Conservation (phyloP, 2,888 invertebrate species). For the Lasioglossum villosulum region DNA sequence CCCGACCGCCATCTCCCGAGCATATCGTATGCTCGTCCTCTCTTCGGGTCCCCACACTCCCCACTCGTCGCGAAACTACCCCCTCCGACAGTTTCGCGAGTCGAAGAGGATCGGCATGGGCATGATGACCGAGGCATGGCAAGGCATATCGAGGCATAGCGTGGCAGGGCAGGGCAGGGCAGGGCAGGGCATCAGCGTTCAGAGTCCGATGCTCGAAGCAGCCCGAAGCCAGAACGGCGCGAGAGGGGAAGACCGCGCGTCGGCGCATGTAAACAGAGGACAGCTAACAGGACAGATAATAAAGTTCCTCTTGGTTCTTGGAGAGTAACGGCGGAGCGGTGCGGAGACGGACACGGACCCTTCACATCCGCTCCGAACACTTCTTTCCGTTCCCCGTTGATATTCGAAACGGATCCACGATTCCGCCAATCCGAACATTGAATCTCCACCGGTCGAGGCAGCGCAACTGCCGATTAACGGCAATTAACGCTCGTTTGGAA, state of each 20-base stretch:
- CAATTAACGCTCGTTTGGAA: conserved; percentile 44
- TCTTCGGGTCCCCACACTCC: conserved; percentile 13
- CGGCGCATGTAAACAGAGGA: conserved; percentile 56
- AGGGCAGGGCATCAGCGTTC: neutral
- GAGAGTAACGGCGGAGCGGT: conserved; percentile 42
- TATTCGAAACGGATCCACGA: neutral
- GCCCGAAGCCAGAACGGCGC: conserved; percentile 3
- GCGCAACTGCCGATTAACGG: conserved; percentile 37
- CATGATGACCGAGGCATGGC: conserved; percentile 5
- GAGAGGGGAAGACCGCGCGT: conserved; percentile 25
- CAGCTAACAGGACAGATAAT: conserved; percentile 45
- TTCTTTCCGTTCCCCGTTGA: conserved; percentile 14
- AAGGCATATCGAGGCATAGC: neutral
- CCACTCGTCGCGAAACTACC: conserved; percentile 16
- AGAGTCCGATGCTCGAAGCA: neutral
- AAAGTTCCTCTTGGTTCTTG: conserved; percentile 49
- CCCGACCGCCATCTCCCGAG: conserved; percentile 39
- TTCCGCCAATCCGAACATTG: neutral
- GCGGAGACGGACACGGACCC: conserved; percentile 27
- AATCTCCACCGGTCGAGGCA: neutral
- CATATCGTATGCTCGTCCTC: conserved; percentile 1
- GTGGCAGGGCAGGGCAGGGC: neutral
- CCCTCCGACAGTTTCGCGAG: conserved; percentile 24
- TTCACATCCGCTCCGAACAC: conserved; percentile 22
- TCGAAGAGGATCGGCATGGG: conserved; percentile 13